Base-by-base conservation (phyloP, 2,797 vertebrate species). In the Anguilla marmorata region DNA sequence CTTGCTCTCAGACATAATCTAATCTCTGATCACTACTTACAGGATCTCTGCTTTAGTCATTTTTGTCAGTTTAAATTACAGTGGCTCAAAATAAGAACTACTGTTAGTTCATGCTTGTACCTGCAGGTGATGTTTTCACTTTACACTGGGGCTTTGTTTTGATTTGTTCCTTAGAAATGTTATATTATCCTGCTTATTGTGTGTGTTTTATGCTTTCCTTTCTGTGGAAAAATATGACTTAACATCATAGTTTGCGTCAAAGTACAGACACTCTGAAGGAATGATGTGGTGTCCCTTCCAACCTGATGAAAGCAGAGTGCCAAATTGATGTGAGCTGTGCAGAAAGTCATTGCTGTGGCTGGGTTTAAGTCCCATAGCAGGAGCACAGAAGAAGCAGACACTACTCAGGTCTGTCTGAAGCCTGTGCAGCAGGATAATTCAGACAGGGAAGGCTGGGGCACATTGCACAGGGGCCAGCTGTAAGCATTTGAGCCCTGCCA, bases 401-500 rank as follows among this genome's bases (percentile, higher is more conserved):
- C 60, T 3, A 14, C 30, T 86, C 24, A 74, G 45, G 12, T 16
- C 9, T 12, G 69, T 76, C 85, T 54, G 24, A 72, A 48, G n/a
- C 48, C 80, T 48, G 3, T 50, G 45, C 80, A 50, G 45, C 12
- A 33, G 33, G 54, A 19, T 66, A 60, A 85, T 85, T 60, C 83
- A 56, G 52, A 84, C 21, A 27, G 58, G 30, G 58, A 45, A 82
- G 21, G 45, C 54, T 24, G 41, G 76, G 27, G 80, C 82, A 72
- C 88, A 90, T 86, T 74, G 85, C 83, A 60, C 63, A 85, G 76
- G 89, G 89, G 90, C 91, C 92, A 92, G 92, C 91, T 93, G 92
- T 88, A 90, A 91, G 90, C 92, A 91, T 92, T 93, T 90, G 89
- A 92, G 86, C 88, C 89, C 69, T 87, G 90, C 92, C 88, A 80